Conservation (phyloP, 2,888 invertebrate genomes). For the Ellobium chinense region DNA sequence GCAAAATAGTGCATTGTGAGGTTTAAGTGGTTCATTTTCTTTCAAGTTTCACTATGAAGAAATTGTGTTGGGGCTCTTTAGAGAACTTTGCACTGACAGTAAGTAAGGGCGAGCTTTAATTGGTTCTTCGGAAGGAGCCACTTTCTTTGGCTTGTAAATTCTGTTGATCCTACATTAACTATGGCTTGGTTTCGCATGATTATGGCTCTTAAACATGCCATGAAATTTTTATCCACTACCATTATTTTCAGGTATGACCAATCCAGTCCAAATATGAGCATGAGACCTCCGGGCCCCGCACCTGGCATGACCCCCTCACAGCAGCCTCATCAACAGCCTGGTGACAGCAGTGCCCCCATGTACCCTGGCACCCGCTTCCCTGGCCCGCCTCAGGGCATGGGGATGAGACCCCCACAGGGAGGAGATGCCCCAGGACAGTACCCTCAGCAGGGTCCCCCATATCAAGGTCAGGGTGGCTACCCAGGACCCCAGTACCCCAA, state of each 20-base stretch:
- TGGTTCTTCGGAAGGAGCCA: no score
- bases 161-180: no score
- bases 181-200: no score
- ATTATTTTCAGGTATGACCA: conserved; percentile 65
- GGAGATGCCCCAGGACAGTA: conserved; percentile 27
- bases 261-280: conserved; percentile 50
- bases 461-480: conserved; percentile 24
- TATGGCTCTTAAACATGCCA: no score
- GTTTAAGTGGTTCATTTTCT: no score
- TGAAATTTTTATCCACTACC: no score
- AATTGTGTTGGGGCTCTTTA: no score
- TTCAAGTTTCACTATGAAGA: no score
- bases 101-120: no score
- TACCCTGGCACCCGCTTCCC: conserved; percentile 38
- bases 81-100: no score
- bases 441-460: conserved; percentile 17
- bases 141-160: no score
- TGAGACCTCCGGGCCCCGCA: conserved; percentile 48
- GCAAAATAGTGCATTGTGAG: no score
- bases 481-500: conserved; percentile 35
- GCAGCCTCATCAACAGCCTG: conserved; percentile 20
- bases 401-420: conserved; percentile 32
- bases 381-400: conserved; percentile 24
- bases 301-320: conserved; percentile 28
- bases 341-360: conserved; percentile 23